These are phyloP conservation scores for Hydrotaea cyrtoneurina DNA, from an alignment of 2,888 invertebrate species.

Conservation along the genomic window DNA sequence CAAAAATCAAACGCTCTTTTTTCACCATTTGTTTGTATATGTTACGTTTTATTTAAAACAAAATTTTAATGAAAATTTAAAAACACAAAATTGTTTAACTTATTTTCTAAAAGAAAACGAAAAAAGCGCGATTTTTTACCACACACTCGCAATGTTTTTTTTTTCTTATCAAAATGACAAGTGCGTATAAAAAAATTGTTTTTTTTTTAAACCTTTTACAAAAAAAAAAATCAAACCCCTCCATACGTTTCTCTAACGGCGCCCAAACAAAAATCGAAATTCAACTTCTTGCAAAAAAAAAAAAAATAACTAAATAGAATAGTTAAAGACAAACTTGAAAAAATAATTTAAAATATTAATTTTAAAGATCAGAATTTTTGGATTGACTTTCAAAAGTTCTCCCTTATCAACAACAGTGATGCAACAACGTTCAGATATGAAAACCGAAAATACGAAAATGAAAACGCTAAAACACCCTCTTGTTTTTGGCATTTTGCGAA, in stretches of 20 bases:
- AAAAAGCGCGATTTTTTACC: conserved; percentile 61
- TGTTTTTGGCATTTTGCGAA: conserved; percentile 66
- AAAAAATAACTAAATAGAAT: conserved; percentile 24
- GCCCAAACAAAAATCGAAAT: conserved; percentile 82
- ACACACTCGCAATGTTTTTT: conserved; percentile 45
- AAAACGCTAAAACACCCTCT: conserved; percentile 67
- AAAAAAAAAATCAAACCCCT: conserved; percentile 39
- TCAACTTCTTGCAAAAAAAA: conserved; percentile 81
- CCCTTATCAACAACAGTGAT: neutral
- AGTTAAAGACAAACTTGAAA: conserved; percentile 4
- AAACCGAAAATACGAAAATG: conserved; percentile 32
- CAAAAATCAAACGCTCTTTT: conserved; percentile 67
- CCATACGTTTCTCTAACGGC: conserved; percentile 80
- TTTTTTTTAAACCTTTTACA: conserved; percentile 50
- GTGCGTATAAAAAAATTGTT: conserved; percentile 46
- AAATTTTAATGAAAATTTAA: conserved; percentile 35
- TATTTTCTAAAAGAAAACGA: conserved; percentile 39
- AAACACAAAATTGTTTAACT: conserved; percentile 1
- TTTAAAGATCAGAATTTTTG: conserved; percentile 59
- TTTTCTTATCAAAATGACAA: conserved; percentile 48
- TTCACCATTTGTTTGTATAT: conserved; percentile 68
- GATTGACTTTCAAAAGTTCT: conserved; percentile 59
- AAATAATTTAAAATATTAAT: conserved; percentile 70
- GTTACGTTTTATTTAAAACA: conserved; percentile 63
- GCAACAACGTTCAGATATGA: conserved; percentile 63